phyloP scores from a whole-genome alignment of 2,888 invertebrate genomes.

The Ecliptopera silaceata region DNA sequence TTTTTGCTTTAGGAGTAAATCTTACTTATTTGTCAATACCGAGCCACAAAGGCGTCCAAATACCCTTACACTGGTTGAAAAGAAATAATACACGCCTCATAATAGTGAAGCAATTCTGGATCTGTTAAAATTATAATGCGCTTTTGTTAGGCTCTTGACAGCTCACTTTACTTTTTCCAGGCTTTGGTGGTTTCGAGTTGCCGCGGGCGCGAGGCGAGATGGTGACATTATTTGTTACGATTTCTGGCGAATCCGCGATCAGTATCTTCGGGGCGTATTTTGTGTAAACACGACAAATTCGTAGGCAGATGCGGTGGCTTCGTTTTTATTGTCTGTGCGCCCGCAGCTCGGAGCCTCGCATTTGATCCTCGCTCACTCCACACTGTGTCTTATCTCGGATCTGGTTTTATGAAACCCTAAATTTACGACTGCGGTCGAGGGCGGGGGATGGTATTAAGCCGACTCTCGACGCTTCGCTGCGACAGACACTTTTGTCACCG shows the following conservation, averaged over 20 bases:
- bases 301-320: constrained; percentile 79
- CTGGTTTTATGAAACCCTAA: constrained; percentile 84
- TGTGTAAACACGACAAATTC: constrained; percentile 81
- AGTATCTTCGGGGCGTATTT: constrained; percentile 73
- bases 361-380: constrained; percentile 79
- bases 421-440: constrained; percentile 81
- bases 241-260: constrained; percentile 74
- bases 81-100: constrained; percentile 79
- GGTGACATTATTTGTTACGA: constrained; percentile 58
- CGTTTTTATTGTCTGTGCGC: constrained; percentile 77
- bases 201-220: constrained; percentile 55
- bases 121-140: constrained; percentile 82
- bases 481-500: constrained; percentile 79
- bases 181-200: constrained; percentile 63
- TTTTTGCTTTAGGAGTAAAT: constrained; percentile 76
- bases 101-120: constrained; percentile 77
- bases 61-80: constrained; percentile 77
- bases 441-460: constrained; percentile 76
- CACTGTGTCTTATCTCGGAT: constrained; percentile 82
- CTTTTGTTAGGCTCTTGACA: constrained; percentile 77
- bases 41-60: constrained; percentile 80
- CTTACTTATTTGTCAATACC: constrained; percentile 82
- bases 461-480: constrained; percentile 71
- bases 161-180: constrained; percentile 63
- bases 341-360: constrained; percentile 67